Base-by-base conservation (phyloP, 2,113 vertebrate genomes). In the Galbula dea region DNA sequence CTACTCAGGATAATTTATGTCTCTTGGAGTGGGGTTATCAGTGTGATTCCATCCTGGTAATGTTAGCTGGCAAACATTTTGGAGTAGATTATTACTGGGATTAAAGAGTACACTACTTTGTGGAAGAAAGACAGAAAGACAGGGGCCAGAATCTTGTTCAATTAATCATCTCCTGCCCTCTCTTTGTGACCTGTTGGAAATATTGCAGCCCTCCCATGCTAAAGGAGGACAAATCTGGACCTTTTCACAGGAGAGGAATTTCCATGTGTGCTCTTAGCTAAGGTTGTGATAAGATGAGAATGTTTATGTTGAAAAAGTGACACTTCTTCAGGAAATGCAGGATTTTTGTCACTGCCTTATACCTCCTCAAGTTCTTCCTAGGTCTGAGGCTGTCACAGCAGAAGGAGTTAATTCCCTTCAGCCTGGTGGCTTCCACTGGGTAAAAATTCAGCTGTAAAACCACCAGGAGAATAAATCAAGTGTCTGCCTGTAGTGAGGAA, bases 181-280 rank as follows among this genome's bases (percentile, higher is more conserved):
- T 11, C 21, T n/a, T 27, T 29, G 11, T 45, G 24, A 55, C 68
- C 55, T 16, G 36, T 27, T 26, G 73, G n/a, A 62, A 36, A 19
- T 4, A 7, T 16, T 6, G 27, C 17, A 1, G 46, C 21, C 46
- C n/a, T n/a, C n/a, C n/a, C n/a, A n/a, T n/a, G n/a, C n/a, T n/a
- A n/a, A n/a, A n/a, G n/a, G n/a, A n/a, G n/a, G n/a, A n/a, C n/a
- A n/a, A n/a, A n/a, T n/a, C n/a, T n/a, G n/a, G n/a, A n/a, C n/a
- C n/a, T n/a, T n/a, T n/a, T n/a, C n/a, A n/a, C n/a, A n/a, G n/a
- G n/a, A n/a, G 79, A 30, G 77, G 86, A 29, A 2, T 57, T 58
- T 68, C 74, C 49, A 6, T 12, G 61, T 3, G 4, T 12, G 55
- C 61, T 61, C 36, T 22, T 34, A 19, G n/a, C 27, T 43, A 2